Percentiles rank a stretch among this genome's conserved stretches.
These are phyloP conservation scores for Tachyglossus aculeatus DNA, from an alignment of 2,797 vertebrate species.

Conservation along the genomic window DNA sequence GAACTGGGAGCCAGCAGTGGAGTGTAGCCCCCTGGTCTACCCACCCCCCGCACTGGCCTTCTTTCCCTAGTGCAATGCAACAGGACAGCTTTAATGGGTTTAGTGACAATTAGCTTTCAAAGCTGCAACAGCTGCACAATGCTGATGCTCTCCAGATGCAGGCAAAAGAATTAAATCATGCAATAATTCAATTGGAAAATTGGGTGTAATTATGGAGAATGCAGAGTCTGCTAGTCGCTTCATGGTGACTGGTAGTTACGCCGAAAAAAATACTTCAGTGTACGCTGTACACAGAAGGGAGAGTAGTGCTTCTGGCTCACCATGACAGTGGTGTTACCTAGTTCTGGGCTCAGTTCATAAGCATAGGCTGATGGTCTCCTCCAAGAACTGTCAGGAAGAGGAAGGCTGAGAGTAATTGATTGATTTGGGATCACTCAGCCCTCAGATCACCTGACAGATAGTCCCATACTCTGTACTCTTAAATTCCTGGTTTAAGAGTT, in stretches of 20 bases:
- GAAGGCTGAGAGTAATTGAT: no score
- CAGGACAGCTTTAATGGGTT: slow-evolving; percentile 75
- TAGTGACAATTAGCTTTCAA: slow-evolving; percentile 78
- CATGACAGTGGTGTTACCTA: not conserved
- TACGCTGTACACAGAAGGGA: slow-evolving; percentile 50
- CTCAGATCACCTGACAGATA: no score
- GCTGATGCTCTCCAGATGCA: slow-evolving; percentile 82
- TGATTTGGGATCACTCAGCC: no score
- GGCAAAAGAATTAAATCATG: slow-evolving; percentile 81
- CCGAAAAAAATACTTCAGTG: slow-evolving; percentile 62
- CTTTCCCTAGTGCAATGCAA: slow-evolving; percentile 60
- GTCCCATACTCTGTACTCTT: no score
- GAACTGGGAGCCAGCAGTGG: slow-evolving; percentile 37
- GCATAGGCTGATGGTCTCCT: not conserved
- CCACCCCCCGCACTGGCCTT: slow-evolving; percentile 60
- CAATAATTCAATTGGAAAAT: slow-evolving; percentile 84
- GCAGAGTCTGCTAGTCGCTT: slow-evolving; percentile 78
- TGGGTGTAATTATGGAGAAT: slow-evolving; percentile 81
- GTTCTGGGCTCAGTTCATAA: not conserved
- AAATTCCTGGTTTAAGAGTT: no score
- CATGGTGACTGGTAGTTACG: slow-evolving; percentile 71
- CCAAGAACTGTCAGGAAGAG: no score
- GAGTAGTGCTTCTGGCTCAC: slow-evolving; percentile 53
- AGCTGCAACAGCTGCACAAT: slow-evolving; percentile 80
- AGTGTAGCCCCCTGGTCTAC: slow-evolving; percentile 51